Conservation (phyloP, 1,140 invertebrate species). For the Manduca sexta region DNA sequence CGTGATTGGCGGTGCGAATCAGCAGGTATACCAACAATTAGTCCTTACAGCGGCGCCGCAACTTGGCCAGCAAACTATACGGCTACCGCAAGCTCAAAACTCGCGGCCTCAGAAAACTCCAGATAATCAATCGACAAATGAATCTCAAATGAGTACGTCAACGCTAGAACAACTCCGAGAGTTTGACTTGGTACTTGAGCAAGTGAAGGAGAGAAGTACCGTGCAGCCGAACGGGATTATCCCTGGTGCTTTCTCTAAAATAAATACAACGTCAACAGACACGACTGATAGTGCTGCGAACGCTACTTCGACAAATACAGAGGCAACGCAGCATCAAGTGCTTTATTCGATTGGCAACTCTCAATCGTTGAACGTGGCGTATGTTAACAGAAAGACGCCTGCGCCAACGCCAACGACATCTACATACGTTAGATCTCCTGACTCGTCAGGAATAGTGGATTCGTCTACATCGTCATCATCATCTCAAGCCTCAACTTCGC, state of each 20-base stretch:
- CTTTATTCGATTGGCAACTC: constrained; percentile 65
- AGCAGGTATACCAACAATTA: constrained; percentile 68
- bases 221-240: constrained; percentile 59
- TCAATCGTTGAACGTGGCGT: constrained; percentile 62
- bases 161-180: constrained; percentile 85
- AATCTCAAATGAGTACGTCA: constrained; percentile 72
- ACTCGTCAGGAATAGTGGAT: constrained; percentile 57
- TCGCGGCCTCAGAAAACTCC: constrained; percentile 43
- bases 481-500: constrained; percentile 35
- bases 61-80: constrained; percentile 61
- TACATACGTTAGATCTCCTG: constrained; percentile 50
- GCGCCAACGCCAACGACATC: constrained; percentile 42
- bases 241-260: constrained; percentile 28
- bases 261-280: constrained; percentile 36
- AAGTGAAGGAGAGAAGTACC: constrained; percentile 83
- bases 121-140: constrained; percentile 48
- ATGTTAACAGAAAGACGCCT: constrained; percentile 60
- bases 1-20: constrained; percentile 69
- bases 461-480: constrained; percentile 56
- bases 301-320: constrained; percentile 31
- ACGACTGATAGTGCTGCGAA: constrained; percentile 31
- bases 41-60: constrained; percentile 65
- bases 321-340: constrained; percentile 55
- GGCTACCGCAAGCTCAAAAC: constrained; percentile 56
- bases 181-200: constrained; percentile 87